Percentiles rank a stretch among this genome's conserved stretches.
These are phyloP conservation scores for Pelvicachromis taeniatus DNA, from an alignment of 2,113 vertebrate genomes.

Conservation along the genomic window DNA sequence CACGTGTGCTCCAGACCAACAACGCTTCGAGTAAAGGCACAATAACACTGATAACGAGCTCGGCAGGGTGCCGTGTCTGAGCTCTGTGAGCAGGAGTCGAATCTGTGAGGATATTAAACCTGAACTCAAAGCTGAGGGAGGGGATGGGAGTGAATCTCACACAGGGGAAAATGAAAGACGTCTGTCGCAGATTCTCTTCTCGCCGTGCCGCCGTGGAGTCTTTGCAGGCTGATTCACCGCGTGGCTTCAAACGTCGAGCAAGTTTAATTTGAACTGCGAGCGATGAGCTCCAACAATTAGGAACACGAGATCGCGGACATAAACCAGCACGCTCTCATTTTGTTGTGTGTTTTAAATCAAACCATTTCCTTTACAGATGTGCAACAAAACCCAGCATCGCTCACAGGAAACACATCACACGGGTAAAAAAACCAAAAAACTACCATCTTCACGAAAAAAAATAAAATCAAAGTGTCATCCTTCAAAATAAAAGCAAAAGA, in stretches of 20 bases:
- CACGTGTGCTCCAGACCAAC: not conserved
- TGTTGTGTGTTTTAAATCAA: not conserved
- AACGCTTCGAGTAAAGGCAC: not conserved
- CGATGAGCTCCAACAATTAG: not conserved
- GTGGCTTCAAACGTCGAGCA: not conserved
- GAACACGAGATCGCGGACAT: too few species aligned
- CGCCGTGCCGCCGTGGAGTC: not conserved
- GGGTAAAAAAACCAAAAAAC: not conserved
- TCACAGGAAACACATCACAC: not conserved
- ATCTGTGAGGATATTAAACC: constrained; percentile 34
- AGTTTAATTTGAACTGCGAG: not conserved
- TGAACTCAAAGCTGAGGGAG: not conserved
- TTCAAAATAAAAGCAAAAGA: not conserved
- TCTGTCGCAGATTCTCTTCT: too few species aligned
- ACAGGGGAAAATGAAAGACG: too few species aligned
- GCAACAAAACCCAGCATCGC: not conserved
- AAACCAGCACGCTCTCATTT: not conserved
- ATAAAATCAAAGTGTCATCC: not conserved
- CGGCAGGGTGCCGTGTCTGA: not conserved
- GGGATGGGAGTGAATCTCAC: not conserved
- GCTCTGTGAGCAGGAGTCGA: not conserved
- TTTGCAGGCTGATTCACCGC: not conserved
- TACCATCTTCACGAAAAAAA: not conserved
- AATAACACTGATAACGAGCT: constrained; percentile 6
- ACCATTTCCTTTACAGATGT: not conserved